phyloP scores from a whole-genome alignment of 2,113 vertebrate genomes.

The Coptodon rendalli region DNA sequence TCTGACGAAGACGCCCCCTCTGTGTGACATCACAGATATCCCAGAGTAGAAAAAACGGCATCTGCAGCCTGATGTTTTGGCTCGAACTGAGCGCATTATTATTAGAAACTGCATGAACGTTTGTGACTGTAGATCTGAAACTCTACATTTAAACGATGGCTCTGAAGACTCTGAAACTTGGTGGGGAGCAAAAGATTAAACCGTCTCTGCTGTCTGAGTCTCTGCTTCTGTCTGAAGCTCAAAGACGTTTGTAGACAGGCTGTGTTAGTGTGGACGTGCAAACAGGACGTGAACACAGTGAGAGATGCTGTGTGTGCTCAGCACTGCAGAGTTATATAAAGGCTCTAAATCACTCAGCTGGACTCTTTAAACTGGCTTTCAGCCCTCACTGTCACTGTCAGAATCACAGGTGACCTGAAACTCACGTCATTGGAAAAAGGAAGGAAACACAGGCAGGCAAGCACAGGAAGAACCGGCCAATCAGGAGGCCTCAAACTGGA shows the following conservation, averaged over 20 bases:
- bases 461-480: neutral
- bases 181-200: neutral
- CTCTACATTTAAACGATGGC: neutral
- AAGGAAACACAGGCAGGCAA: neutral
- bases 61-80: neutral
- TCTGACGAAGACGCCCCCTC: neutral
- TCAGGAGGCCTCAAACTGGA: neutral
- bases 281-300: neutral
- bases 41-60: neutral
- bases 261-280: neutral
- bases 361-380: neutral
- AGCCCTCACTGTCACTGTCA: neutral
- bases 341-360: neutral
- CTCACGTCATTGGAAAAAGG: neutral
- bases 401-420: neutral
- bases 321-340: constrained; percentile 27
- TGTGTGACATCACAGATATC: neutral
- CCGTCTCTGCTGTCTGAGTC: neutral
- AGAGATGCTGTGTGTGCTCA: neutral
- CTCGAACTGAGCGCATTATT: neutral
- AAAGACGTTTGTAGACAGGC: neutral
- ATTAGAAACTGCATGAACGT: neutral
- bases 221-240: neutral
- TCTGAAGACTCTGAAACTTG: neutral
- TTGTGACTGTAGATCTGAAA: neutral